Conservation (phyloP, 2,888 invertebrate genomes). For the Campaea margaritaria region DNA sequence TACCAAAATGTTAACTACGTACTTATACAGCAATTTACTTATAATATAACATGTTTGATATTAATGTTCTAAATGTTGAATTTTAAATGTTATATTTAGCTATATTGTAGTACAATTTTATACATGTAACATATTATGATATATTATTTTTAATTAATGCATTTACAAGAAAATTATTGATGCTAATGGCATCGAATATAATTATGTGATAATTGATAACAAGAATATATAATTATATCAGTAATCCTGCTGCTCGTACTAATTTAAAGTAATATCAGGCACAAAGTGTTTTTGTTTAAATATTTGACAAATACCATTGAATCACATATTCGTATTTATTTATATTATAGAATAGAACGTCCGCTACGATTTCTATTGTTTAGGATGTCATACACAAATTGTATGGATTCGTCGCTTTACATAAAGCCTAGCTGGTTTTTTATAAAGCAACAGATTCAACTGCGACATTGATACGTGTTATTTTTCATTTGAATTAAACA, state of each 20-base stretch:
- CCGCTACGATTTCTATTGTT: too few relatives aligned
- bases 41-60: conserved; percentile 19
- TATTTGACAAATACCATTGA: not conserved
- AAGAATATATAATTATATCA: not conserved
- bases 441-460: too few relatives aligned
- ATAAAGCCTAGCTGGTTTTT: too few relatives aligned
- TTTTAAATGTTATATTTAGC: conserved; percentile 26
- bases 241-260: conserved; percentile 7
- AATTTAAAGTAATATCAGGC: conserved; percentile 5
- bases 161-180: conserved; percentile 34
- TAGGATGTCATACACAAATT: too few relatives aligned
- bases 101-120: conserved; percentile 34
- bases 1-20: not conserved
- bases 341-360: too few relatives aligned
- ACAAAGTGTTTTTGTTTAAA: conserved; percentile 1
- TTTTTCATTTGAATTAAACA: conserved; percentile 7
- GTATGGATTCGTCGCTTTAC: too few relatives aligned
- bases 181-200: conserved; percentile 15
- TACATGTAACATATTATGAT: conserved; percentile 18
- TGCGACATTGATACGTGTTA: not conserved
- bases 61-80: conserved; percentile 31
- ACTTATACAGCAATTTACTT: conserved; percentile 25
- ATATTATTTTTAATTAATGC: conserved; percentile 31
- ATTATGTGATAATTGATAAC: conserved; percentile 26
- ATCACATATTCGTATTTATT: not conserved